A percentile compares a stretch with the other conserved stretches of the same genome.
Evolutionary conservation across 1,140 invertebrate species (phyloP).

Genomic region (Bombus confusus): DNA sequence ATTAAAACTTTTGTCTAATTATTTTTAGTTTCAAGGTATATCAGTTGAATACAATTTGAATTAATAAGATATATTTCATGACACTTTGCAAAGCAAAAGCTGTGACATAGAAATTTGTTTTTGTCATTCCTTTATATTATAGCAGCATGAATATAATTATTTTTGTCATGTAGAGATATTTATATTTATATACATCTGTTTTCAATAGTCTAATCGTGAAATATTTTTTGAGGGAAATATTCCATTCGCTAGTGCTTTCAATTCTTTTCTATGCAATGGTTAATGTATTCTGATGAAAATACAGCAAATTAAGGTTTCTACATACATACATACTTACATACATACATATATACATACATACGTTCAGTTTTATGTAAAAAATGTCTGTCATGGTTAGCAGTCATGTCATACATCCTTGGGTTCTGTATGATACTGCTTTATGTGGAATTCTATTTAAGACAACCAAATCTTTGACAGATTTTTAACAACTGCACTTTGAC

Average conservation of each 20-base stretch:
- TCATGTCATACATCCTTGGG: slow-evolving; percentile 50
- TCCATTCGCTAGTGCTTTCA: background rate
- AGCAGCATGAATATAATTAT: slow-evolving; percentile 35
- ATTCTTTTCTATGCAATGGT: slow-evolving; percentile 28
- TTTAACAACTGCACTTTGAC: slow-evolving; percentile 46
- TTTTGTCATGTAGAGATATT: slow-evolving; percentile 42
- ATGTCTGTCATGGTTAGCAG: slow-evolving; percentile 19
- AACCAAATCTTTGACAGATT: slow-evolving; percentile 43
- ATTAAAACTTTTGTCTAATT: slow-evolving; percentile 60
- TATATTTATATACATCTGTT: slow-evolving; percentile 39
- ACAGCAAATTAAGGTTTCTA: slow-evolving; percentile 11
- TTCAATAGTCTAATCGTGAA: slow-evolving; percentile 31
- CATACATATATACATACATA: too few species aligned
- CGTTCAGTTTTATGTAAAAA: background rate
- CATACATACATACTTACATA: background rate
- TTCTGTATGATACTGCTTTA: slow-evolving; percentile 60
- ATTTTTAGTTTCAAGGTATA: slow-evolving; percentile 61
- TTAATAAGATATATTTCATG: slow-evolving; percentile 44
- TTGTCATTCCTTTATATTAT: slow-evolving; percentile 48
- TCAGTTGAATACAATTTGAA: slow-evolving; percentile 64
- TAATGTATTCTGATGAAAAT: background rate
- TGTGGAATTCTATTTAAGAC: slow-evolving; percentile 35
- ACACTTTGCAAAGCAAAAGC: background rate
- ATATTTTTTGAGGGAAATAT: background rate
- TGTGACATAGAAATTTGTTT: slow-evolving; percentile 17